Evolutionary conservation across 1,140 invertebrate species (phyloP).

Genomic region (Micrasema minimum): DNA sequence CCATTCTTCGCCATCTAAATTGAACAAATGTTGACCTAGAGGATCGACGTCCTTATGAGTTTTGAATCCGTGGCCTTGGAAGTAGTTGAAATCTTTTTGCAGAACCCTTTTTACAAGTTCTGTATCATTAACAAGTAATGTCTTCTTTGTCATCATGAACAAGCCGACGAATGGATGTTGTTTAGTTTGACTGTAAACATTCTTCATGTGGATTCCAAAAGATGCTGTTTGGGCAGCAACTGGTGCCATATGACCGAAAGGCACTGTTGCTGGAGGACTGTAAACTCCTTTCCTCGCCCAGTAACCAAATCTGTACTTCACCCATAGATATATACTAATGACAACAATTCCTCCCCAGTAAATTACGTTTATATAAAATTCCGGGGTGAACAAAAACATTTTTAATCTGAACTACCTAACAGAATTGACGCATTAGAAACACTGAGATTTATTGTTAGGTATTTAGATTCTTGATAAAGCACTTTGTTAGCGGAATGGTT

Average conservation of each 20-base stretch:
- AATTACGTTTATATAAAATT: no score
- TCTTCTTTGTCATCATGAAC: slow-evolving; percentile 60
- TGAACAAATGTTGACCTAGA: slow-evolving; percentile 66
- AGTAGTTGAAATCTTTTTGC: slow-evolving; percentile 70
- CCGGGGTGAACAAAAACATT: no score
- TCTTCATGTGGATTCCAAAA: slow-evolving; percentile 13
- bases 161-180: slow-evolving; percentile 51
- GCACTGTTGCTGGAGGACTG: slow-evolving; percentile 59
- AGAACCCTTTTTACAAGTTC: slow-evolving; percentile 63
- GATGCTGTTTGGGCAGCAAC: slow-evolving; percentile 36
- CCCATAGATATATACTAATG: slow-evolving; percentile 3
- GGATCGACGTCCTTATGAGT: slow-evolving; percentile 65
- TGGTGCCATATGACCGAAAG: slow-evolving; percentile 63
- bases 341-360: no score
- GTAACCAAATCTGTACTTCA: slow-evolving; percentile 55
- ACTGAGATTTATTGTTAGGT: no score
- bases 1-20: slow-evolving; percentile 65
- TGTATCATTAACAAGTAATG: slow-evolving; percentile 62
- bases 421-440: no score
- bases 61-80: slow-evolving; percentile 54
- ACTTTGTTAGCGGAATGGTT: no score
- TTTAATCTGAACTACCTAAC: no score
- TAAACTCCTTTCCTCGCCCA: slow-evolving; percentile 60
- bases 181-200: slow-evolving; percentile 36
- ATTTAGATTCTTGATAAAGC: no score